A percentile compares a stretch with the other conserved stretches of the same genome.
phyloP scores from a whole-genome alignment of 37 sponge, comb jelly and placozoan genomes.

The Diacarnus erythraeanus region DNA sequence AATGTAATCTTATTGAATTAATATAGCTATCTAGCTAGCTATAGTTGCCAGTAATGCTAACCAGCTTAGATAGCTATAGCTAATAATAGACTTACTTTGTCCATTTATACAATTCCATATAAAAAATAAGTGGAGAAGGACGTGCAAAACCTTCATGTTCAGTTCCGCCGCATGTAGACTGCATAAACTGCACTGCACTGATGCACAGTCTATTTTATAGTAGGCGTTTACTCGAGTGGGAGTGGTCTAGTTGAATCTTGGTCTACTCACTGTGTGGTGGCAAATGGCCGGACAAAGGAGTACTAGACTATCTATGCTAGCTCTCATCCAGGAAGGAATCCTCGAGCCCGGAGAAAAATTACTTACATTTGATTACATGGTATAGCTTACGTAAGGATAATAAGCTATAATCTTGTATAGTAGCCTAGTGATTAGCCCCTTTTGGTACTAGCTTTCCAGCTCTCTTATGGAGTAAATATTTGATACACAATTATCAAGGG shows the following conservation, averaged over 20 bases:
- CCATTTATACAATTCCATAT: background rate
- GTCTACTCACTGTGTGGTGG: too few relatives aligned
- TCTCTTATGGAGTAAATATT: too few relatives aligned
- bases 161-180: background rate
- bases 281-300: background rate
- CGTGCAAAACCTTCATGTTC: background rate
- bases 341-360: constrained; percentile 65
- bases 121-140: background rate
- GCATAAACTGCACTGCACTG: background rate
- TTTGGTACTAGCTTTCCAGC: too few relatives aligned
- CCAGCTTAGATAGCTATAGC: background rate
- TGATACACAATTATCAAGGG: too few relatives aligned
- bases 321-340: constrained; percentile 63
- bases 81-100: background rate
- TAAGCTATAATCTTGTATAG: too few relatives aligned
- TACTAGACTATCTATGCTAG: constrained; percentile 42
- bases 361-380: constrained; percentile 76
- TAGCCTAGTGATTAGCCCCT: too few relatives aligned
- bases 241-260: too few relatives aligned
- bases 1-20: too few relatives aligned
- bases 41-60: too few relatives aligned
- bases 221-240: too few relatives aligned
- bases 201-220: background rate
- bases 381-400: too few relatives aligned
- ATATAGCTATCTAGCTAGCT: too few relatives aligned